Conservation (phyloP, 92 coral and sea anemone species). For the Phymanthus crucifer region DNA sequence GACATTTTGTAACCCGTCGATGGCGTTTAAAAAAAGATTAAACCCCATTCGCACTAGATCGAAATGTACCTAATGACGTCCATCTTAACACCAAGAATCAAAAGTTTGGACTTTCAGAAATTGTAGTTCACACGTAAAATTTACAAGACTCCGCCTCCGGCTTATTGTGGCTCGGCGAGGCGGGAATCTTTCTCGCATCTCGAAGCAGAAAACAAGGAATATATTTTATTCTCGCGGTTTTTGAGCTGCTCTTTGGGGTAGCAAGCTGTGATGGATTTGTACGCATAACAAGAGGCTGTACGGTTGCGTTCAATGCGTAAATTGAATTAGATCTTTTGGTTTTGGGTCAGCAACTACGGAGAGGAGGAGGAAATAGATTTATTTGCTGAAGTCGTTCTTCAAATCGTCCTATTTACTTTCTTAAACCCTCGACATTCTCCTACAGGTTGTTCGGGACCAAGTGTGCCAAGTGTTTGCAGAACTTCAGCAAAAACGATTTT, state of each 20-base stretch:
- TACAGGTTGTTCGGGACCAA: constrained; percentile 97
- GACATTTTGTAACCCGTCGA: constrained; percentile 30
- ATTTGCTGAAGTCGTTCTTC: constrained; percentile 89
- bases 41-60: constrained; percentile 32
- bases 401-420: constrained; percentile 63
- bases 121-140: constrained; percentile 80
- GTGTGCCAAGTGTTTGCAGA: constrained; percentile 94
- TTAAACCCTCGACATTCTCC: constrained; percentile 39
- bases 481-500: constrained; percentile 92
- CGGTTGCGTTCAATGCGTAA: constrained; percentile 28
- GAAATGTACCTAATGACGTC: constrained; percentile 76
- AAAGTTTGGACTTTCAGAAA: constrained; percentile 76
- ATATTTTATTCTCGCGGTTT: constrained; percentile 72
- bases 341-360: constrained; percentile 33
- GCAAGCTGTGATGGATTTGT: constrained; percentile 25
- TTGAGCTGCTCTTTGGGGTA: constrained; percentile 40
- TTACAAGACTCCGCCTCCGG: constrained; percentile 90
- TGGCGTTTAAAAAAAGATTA: constrained; percentile 28
- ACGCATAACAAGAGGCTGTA: background rate
- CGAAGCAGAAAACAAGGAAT: constrained; percentile 82
- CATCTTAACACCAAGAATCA: constrained; percentile 77
- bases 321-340: constrained; percentile 13
- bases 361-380: constrained; percentile 64
- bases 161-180: constrained; percentile 84
- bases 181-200: constrained; percentile 90